Conservation (phyloP, 2,888 invertebrate species). For the Troglohyphantes excavatus region DNA sequence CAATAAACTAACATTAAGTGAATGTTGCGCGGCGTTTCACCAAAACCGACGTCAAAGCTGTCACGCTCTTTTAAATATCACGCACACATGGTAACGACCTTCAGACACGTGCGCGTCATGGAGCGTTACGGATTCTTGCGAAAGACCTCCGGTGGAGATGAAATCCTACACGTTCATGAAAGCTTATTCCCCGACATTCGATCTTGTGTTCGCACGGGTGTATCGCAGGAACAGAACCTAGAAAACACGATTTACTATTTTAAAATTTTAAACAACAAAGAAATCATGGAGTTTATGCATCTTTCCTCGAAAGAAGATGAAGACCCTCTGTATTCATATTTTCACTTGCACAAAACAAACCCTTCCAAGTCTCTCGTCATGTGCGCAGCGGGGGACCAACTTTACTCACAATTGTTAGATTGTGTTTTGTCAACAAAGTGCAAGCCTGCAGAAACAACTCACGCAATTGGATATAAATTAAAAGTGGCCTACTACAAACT, state of each 20-base stretch:
- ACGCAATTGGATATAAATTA: too few relatives aligned
- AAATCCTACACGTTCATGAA: background rate
- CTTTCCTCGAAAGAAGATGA: background rate
- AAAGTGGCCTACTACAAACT: too few relatives aligned
- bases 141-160: background rate
- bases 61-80: too few relatives aligned
- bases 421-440: too few relatives aligned
- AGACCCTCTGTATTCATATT: background rate
- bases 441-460: too few relatives aligned
- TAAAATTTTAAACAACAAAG: conserved; percentile 14
- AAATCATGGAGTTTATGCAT: conserved; percentile 2
- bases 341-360: background rate
- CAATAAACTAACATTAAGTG: background rate
- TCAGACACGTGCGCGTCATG: background rate
- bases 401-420: too few relatives aligned
- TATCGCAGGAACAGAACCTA: background rate
- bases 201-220: background rate
- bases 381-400: too few relatives aligned
- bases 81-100: background rate
- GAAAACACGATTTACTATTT: background rate
- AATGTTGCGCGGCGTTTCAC: background rate
- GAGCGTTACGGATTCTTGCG: conserved; percentile 20
- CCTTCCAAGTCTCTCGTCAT: background rate
- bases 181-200: background rate
- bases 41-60: too few relatives aligned